Conservation (phyloP, 23 tunicate genomes). For the Ciona savignyi region DNA sequence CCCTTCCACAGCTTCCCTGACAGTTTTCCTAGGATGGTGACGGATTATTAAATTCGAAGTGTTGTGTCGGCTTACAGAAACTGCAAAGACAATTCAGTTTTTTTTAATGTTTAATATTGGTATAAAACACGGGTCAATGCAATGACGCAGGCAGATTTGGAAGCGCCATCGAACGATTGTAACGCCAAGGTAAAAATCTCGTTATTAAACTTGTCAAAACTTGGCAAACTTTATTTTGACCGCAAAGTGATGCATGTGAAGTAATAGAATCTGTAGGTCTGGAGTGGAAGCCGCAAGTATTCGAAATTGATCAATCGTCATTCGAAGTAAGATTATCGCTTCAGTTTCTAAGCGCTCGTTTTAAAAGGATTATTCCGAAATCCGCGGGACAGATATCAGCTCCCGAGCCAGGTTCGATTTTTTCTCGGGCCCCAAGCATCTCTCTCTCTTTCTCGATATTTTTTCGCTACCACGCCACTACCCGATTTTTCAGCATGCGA, state of each 20-base stretch:
- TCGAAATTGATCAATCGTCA: not conserved
- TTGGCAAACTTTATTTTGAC: not conserved
- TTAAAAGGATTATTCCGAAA: not conserved
- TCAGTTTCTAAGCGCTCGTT: slow-evolving; percentile 1
- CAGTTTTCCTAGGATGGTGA: too few relatives aligned
- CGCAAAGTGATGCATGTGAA: not conserved
- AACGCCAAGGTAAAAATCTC: too few relatives aligned
- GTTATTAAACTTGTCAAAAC: too few relatives aligned
- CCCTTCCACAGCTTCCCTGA: too few relatives aligned
- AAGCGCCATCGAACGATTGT: not conserved
- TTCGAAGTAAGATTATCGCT: not conserved
- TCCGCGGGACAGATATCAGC: not conserved
- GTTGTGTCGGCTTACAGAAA: too few relatives aligned
- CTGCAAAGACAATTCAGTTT: too few relatives aligned
- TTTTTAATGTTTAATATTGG: too few relatives aligned
- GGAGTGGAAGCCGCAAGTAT: not conserved
- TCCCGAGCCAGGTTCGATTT: not conserved
- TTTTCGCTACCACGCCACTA: not conserved
- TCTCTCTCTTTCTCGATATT: not conserved
- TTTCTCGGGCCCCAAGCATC: not conserved
- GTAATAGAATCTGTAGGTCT: not conserved
- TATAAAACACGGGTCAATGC: not conserved
- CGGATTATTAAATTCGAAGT: too few relatives aligned
- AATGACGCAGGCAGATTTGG: not conserved
- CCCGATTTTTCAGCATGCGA: not conserved